A percentile compares a stretch with the other conserved stretches of the same genome.
Evolutionary conservation across 2,797 vertebrate species (phyloP).

Genomic region (Limnodromus scolopaceus): DNA sequence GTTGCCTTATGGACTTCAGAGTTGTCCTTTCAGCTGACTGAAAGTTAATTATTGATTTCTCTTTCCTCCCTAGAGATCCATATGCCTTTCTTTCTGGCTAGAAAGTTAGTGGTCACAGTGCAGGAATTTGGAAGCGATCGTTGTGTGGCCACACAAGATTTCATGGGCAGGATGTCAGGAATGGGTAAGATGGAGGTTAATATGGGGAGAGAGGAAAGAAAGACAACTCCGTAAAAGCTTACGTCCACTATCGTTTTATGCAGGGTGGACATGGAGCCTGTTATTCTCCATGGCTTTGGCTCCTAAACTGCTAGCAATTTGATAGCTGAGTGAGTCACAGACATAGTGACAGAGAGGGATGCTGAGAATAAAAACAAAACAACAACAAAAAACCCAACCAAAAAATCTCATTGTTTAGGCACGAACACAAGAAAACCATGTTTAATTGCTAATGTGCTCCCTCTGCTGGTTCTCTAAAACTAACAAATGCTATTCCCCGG

Average conservation of each 20-base stretch:
- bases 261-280: background rate
- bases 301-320: background rate
- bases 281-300: slow-evolving; percentile 6
- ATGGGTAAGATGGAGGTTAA: background rate
- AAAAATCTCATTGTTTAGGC: slow-evolving; percentile 53
- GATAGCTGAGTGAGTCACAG: slow-evolving; percentile 45
- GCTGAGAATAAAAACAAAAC: slow-evolving; percentile 53
- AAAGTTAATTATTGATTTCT: slow-evolving; percentile 59
- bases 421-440: slow-evolving; percentile 30
- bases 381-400: slow-evolving; percentile 13
- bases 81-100: slow-evolving; percentile 1
- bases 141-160: background rate
- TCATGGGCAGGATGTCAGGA: slow-evolving; percentile 5
- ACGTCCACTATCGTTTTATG: background rate
- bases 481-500: slow-evolving; percentile 27
- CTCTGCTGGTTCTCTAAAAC: slow-evolving; percentile 60
- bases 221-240: background rate
- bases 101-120: slow-evolving; percentile 18
- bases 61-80: background rate
- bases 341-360: slow-evolving; percentile 25
- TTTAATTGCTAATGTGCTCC: slow-evolving; percentile 69
- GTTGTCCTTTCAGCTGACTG: background rate
- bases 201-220: background rate
- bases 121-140: background rate
- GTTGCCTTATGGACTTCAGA: slow-evolving; percentile 30